These are phyloP conservation scores for Meandrusa payeni DNA, from an alignment of 2,888 invertebrate species.

Conservation along the genomic window DNA sequence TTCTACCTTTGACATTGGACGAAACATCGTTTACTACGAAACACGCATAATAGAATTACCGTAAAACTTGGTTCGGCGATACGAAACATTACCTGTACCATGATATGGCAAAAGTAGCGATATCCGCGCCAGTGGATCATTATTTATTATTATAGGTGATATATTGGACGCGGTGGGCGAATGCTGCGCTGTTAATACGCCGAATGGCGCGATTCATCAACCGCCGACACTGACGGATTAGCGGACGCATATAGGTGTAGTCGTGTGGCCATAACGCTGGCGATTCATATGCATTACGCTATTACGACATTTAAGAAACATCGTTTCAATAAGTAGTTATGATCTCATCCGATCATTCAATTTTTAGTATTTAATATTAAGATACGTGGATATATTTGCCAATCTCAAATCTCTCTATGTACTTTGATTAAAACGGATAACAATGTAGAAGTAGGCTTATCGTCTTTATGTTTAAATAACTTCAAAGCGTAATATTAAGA, in stretches of 20 bases:
- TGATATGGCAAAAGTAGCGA: not conserved
- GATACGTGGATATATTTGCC: too few relatives aligned
- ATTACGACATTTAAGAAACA: not conserved
- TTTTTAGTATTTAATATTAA: too few relatives aligned
- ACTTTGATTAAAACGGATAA: too few relatives aligned
- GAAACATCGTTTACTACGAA: too few relatives aligned
- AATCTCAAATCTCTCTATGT: too few relatives aligned
- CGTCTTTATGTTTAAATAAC: too few relatives aligned
- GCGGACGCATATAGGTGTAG: constrained; percentile 31
- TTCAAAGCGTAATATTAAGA: too few relatives aligned
- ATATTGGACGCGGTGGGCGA: constrained; percentile 21
- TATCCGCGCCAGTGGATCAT: constrained; percentile 11
- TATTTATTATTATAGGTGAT: constrained; percentile 12
- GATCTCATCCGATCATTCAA: too few relatives aligned
- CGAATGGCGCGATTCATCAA: constrained; percentile 60
- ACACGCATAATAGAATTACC: not conserved
- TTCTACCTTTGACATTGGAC: too few relatives aligned
- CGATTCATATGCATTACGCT: constrained; percentile 3
- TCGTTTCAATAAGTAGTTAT: too few relatives aligned
- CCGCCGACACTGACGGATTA: constrained; percentile 62
- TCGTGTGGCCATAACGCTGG: constrained; percentile 30
- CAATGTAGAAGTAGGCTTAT: too few relatives aligned
- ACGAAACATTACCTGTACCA: not conserved
- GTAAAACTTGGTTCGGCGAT: not conserved
- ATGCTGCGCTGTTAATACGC: constrained; percentile 27